phyloP scores from a whole-genome alignment of 2,888 invertebrate genomes.

The Hedychridium roseum region DNA sequence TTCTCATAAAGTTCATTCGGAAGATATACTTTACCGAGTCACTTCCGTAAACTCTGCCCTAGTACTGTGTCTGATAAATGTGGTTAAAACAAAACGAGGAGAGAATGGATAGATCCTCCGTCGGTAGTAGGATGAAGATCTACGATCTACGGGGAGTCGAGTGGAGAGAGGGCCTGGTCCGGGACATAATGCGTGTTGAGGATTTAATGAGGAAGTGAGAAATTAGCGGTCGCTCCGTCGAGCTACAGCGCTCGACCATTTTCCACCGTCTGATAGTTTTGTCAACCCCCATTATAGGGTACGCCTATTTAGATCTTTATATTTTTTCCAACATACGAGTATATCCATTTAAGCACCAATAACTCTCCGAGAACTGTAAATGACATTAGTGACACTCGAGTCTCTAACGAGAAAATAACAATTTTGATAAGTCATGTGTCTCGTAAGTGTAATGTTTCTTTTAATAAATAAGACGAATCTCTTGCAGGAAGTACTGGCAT shows the following conservation, averaged over 20 bases:
- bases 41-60: no score
- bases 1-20: no score
- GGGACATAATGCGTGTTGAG: slow-evolving; percentile 54
- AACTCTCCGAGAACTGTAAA: no score
- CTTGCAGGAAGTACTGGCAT: no score
- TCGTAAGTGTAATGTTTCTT: no score
- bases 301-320: slow-evolving; percentile 17
- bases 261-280: slow-evolving; percentile 47
- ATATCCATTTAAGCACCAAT: no score
- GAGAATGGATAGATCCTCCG: slow-evolving; percentile 38
- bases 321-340: no score
- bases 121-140: slow-evolving; percentile 44
- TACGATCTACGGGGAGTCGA: slow-evolving; percentile 47
- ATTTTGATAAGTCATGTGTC: no score
- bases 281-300: slow-evolving; percentile 35
- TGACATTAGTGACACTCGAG: no score
- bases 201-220: slow-evolving; percentile 63
- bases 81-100: slow-evolving; percentile 36
- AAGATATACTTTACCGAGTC: no score
- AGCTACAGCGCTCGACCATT: slow-evolving; percentile 33
- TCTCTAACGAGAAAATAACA: no score
- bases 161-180: slow-evolving; percentile 40
- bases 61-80: slow-evolving; percentile 17
- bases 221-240: slow-evolving; percentile 55
- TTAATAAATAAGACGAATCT: no score